Evolutionary conservation across 2,888 invertebrate genomes (phyloP).

Genomic region (Escarpia spicata): DNA sequence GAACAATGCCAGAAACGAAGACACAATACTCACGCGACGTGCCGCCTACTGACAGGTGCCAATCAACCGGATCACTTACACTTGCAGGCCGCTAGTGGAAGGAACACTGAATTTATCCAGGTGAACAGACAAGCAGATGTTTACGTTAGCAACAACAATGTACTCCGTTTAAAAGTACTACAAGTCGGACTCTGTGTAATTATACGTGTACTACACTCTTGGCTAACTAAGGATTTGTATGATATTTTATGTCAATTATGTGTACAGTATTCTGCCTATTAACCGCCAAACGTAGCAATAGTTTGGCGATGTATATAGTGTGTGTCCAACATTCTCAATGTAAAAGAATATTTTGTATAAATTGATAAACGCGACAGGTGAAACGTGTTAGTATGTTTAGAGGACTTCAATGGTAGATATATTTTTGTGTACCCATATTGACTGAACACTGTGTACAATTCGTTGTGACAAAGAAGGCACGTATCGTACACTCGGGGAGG

Average conservation of each 20-base stretch:
- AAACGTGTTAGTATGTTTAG: background rate
- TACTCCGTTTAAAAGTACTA: background rate
- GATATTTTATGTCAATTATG: background rate
- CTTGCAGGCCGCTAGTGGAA: background rate
- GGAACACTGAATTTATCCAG: background rate
- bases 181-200: background rate
- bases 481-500: background rate
- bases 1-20: background rate
- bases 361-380: background rate
- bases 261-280: background rate
- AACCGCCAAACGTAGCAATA: background rate
- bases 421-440: background rate
- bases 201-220: background rate
- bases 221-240: slow-evolving; percentile 3
- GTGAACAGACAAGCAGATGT: background rate
- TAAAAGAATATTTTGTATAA: background rate
- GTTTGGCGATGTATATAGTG: background rate
- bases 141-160: background rate
- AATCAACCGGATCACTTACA: background rate
- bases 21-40: slow-evolving; percentile 11
- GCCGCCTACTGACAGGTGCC: background rate
- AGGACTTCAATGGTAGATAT: background rate
- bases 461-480: background rate
- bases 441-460: background rate
- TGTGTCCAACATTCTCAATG: background rate